Percentiles rank a stretch among this genome's conserved stretches.
phyloP scores from a whole-genome alignment of 35 echinoderm and acorn worm genomes.

The Acanthaster planci region DNA sequence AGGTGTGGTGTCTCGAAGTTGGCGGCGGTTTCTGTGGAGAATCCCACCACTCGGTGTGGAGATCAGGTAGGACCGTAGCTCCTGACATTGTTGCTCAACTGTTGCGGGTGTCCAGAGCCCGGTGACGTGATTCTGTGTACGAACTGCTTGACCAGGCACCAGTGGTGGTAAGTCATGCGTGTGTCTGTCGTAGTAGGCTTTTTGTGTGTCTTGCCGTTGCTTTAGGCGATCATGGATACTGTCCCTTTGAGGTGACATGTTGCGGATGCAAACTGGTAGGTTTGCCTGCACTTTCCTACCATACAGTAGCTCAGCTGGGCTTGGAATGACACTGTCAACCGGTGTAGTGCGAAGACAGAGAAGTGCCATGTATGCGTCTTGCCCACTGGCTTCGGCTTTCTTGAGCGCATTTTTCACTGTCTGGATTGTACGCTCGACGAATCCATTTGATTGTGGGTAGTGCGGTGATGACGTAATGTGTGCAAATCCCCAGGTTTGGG shows the following conservation, averaged over 20 bases:
- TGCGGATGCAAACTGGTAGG: slow-evolving; percentile 53
- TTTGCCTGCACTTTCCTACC: slow-evolving; percentile 36
- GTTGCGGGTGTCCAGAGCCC: slow-evolving; percentile 49
- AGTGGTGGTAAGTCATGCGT: slow-evolving; percentile 41
- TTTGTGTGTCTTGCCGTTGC: slow-evolving; percentile 37
- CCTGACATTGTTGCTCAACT: slow-evolving; percentile 14
- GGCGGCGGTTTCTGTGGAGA: slow-evolving; percentile 47
- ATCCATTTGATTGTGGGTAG: slow-evolving; percentile 72
- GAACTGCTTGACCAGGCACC: slow-evolving; percentile 34
- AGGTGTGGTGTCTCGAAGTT: slow-evolving; percentile 3
- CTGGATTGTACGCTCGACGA: slow-evolving; percentile 47
- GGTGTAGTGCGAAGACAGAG: slow-evolving; percentile 50
- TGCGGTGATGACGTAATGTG: slow-evolving; percentile 34
- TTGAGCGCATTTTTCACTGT: slow-evolving; percentile 63
- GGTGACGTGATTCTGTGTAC: slow-evolving; percentile 35
- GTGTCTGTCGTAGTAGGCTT: not conserved
- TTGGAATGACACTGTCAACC: slow-evolving; percentile 53
- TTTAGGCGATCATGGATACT: slow-evolving; percentile 31
- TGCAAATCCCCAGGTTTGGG: slow-evolving; percentile 38
- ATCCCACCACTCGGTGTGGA: slow-evolving; percentile 34
- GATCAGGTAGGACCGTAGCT: slow-evolving; percentile 53
- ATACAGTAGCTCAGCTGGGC: slow-evolving; percentile 61
- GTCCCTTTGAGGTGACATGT: slow-evolving; percentile 26
- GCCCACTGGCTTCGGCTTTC: slow-evolving; percentile 26
- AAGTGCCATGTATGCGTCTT: slow-evolving; percentile 34